phyloP scores from a whole-genome alignment of 2,888 invertebrate species.

The Epinotia bilunana region DNA sequence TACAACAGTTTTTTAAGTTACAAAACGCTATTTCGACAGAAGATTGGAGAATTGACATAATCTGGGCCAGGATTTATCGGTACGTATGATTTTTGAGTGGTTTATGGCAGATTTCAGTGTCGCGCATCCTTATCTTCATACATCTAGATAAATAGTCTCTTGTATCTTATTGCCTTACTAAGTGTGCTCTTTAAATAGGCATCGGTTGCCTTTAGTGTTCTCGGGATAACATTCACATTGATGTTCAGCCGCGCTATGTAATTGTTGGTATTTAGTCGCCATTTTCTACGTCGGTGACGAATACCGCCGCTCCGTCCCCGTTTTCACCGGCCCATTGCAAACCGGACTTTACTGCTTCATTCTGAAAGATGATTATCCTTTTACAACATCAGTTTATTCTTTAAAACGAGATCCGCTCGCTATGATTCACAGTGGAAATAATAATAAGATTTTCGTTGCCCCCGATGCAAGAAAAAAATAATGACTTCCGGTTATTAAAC shows the following conservation, averaged over 20 bases:
- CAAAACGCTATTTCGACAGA: constrained; percentile 55
- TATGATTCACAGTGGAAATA: constrained; percentile 80
- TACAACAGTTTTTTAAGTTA: constrained; percentile 65
- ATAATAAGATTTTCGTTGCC: constrained; percentile 68
- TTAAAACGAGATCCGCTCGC: constrained; percentile 67
- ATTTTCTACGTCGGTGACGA: constrained; percentile 84
- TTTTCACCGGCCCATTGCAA: constrained; percentile 68
- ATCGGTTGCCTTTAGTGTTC: constrained; percentile 56
- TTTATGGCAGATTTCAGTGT: constrained; percentile 49
- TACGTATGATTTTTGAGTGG: constrained; percentile 62
- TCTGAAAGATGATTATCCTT: constrained; percentile 72
- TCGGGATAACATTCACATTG: constrained; percentile 62
- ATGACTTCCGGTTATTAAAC: constrained; percentile 49
- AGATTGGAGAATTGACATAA: constrained; percentile 56
- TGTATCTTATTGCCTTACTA: constrained; percentile 56
- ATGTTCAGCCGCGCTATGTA: constrained; percentile 69
- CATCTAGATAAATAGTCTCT: constrained; percentile 61
- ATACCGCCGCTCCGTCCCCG: constrained; percentile 79
- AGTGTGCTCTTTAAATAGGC: constrained; percentile 45
- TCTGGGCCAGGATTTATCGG: constrained; percentile 57
- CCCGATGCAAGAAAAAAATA: constrained; percentile 39
- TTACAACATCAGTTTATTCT: constrained; percentile 60
- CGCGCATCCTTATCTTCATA: constrained; percentile 65
- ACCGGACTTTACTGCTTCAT: constrained; percentile 75
- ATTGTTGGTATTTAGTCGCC: constrained; percentile 84